A percentile compares a stretch with the other conserved stretches of the same genome.
Conservation (phyloP, 2,113 vertebrate genomes). For the Heterotilapia buettikoferi region DNA sequence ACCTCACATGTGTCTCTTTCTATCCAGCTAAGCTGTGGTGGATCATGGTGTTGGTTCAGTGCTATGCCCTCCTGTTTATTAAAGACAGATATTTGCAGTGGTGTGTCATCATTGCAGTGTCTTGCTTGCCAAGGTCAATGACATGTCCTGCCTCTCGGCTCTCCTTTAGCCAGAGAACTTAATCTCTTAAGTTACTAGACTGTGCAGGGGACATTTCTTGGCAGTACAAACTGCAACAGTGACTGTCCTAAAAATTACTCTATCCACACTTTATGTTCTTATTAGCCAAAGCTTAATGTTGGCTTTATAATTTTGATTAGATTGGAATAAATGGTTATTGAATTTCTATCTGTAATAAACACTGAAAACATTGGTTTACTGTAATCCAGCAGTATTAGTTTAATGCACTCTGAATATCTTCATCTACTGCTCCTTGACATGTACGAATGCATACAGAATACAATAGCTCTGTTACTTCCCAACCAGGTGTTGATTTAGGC, state of each 20-base stretch:
- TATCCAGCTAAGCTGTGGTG: not conserved
- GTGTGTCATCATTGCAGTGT: constrained; percentile 28
- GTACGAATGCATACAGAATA: not conserved
- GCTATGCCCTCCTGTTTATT: constrained; percentile 16
- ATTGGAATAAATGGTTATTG: not conserved
- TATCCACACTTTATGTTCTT: not conserved
- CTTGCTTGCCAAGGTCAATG: constrained; percentile 43
- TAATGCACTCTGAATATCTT: not conserved
- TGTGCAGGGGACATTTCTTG: constrained; percentile 4
- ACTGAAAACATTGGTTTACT: not conserved
- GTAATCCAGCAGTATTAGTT: not conserved
- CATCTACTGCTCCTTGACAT: not conserved
- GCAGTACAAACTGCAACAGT: not conserved
- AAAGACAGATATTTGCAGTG: constrained; percentile 44
- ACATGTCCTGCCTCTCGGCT: constrained; percentile 18
- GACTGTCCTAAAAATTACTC: not conserved
- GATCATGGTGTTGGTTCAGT: not conserved
- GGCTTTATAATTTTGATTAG: not conserved
- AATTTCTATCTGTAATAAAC: not conserved
- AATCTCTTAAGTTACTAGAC: constrained; percentile 34
- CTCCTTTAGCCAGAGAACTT: constrained; percentile 11
- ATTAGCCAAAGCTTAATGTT: not conserved
- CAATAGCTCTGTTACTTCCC: constrained; percentile 8
- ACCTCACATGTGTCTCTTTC: not conserved
- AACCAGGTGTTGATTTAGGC: constrained; percentile 63